These are phyloP conservation scores for Sebastes reedi DNA, from an alignment of 2,797 vertebrate genomes.

Conservation along the genomic window DNA sequence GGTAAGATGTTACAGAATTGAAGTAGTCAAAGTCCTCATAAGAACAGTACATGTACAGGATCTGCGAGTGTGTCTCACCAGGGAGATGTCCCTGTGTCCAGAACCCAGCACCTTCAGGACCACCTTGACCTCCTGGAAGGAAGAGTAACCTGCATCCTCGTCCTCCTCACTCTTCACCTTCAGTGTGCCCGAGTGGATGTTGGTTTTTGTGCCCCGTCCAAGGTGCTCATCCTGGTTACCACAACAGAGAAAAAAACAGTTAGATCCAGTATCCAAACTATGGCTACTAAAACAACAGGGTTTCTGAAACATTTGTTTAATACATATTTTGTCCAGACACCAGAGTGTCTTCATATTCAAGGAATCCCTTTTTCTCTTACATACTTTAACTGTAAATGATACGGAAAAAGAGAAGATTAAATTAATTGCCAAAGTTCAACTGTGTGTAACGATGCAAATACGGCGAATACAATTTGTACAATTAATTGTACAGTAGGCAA, in stretches of 20 bases:
- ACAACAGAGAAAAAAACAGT: background rate
- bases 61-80: constrained; percentile 82
- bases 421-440: background rate
- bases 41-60: background rate
- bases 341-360: background rate
- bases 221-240: constrained; percentile 90
- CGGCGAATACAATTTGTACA: too few species aligned
- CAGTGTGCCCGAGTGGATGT: constrained; percentile 91
- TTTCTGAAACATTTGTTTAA: background rate
- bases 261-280: background rate
- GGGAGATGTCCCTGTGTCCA: constrained; percentile 94
- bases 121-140: constrained; percentile 90
- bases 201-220: constrained; percentile 91
- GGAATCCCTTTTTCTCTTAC: background rate
- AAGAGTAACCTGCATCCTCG: constrained; percentile 76
- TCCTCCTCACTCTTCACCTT: constrained; percentile 90
- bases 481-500: too few species aligned
- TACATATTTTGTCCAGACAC: background rate
- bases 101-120: constrained; percentile 96
- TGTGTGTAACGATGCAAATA: background rate
- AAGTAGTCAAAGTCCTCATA: background rate
- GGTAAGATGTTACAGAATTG: background rate
- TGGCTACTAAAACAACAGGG: background rate
- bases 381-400: background rate
- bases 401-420: background rate